Evolutionary conservation across 2,113 vertebrate species (phyloP), one percentile per base, ranked within the genome.

Genomic region (Xenopus borealis): DNA sequence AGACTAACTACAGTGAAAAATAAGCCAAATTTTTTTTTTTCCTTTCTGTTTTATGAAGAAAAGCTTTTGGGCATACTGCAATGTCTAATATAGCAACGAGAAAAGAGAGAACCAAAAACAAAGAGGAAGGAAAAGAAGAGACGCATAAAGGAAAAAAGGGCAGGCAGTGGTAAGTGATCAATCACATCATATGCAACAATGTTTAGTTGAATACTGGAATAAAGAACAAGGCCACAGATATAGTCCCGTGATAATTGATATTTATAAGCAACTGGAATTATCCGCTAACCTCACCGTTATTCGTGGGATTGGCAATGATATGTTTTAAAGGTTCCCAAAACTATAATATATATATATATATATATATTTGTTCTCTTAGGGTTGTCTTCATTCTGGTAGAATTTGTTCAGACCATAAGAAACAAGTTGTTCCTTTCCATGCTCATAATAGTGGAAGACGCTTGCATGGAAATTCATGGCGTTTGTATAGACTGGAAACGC

Each of bases 1-100:
- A 99, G 94, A 95, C 96, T 98, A 98, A 93, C 97, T 99, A 99
- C 94, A 95, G 94, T 98, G 97, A 99, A 99, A 99, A 98, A 98
- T 98, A 99, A 98, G 95, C 96, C 96, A 96, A 98, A 95, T 96
- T 27, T 27, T 27, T 27, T 27, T 27, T 27, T 95, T 94, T 94
- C 95, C 92, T 94, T 90, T 91, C 88, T 90, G 93, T 95, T 94
- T 94, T 93, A 94, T 93, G 95, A 96, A 95, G 94, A 92, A 95
- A 96, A 96, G 94, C 93, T 94, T 97, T 91, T 94, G 94, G 91
- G 92, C 92, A 90, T 94, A 95, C 92, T 94, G 92, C 93, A 94
- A 95, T 94, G 91, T 94, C 93, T 94, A 97, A 94, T 88, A 93
- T 93, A 94, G 94, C 92, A 93, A 95, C 89, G 95, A 88, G 92